Conservation (phyloP, 2,797 vertebrate genomes). For the Danio choprae region DNA sequence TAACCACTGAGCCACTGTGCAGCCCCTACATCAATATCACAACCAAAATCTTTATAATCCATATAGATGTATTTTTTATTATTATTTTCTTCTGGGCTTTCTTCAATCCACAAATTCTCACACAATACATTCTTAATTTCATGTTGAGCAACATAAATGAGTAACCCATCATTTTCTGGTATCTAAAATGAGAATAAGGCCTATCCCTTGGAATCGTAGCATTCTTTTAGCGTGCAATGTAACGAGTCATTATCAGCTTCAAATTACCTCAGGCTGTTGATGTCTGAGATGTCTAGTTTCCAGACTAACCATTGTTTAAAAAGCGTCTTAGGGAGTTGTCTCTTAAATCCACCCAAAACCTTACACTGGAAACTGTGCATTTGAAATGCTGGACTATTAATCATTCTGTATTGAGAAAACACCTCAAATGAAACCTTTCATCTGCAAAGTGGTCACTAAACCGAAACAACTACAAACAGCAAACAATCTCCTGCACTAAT, state of each 20-base stretch:
- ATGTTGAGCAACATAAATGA: neutral
- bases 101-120: neutral
- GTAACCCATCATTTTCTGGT: neutral
- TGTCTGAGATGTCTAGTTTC: neutral
- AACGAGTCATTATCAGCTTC: neutral
- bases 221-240: neutral
- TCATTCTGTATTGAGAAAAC: constrained; percentile 18
- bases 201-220: neutral
- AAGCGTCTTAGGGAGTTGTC: constrained; percentile 33
- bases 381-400: neutral
- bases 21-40: neutral
- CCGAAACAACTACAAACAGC: constrained; percentile 3
- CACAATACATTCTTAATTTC: neutral
- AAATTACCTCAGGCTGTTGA: constrained; percentile 9
- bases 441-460: neutral
- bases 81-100: neutral
- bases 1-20: too few relatives aligned
- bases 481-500: neutral
- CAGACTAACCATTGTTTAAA: constrained; percentile 15
- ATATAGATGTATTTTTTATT: too few relatives aligned
- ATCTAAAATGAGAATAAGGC: neutral
- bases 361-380: neutral
- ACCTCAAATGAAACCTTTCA: neutral
- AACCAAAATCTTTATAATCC: neutral
- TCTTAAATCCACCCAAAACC: constrained; percentile 40